These are phyloP conservation scores for Syngnathus floridae DNA, from an alignment of 2,113 vertebrate genomes.

Conservation along the genomic window DNA sequence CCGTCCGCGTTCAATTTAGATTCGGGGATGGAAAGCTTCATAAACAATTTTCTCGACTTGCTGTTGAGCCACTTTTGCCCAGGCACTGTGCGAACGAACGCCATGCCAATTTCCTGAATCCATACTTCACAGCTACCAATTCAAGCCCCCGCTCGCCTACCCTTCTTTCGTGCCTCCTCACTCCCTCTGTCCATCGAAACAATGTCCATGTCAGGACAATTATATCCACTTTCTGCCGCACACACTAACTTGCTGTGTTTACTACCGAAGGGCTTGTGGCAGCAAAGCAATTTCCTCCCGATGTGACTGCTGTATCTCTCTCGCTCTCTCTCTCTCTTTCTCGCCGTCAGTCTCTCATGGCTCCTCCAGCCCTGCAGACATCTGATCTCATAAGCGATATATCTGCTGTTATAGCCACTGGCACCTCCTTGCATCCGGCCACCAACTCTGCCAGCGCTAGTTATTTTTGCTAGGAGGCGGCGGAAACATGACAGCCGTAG, in stretches of 20 bases:
- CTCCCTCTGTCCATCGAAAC: constrained; percentile 65
- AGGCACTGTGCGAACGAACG: constrained; percentile 66
- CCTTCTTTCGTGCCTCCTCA: constrained; percentile 50
- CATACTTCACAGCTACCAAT: constrained; percentile 66
- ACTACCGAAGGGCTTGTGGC: constrained; percentile 65
- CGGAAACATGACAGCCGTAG: constrained; percentile 54
- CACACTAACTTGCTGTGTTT: constrained; percentile 66
- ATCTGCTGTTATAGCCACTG: constrained; percentile 68
- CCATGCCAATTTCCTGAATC: constrained; percentile 75
- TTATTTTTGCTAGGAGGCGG: constrained; percentile 67
- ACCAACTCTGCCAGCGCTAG: constrained; percentile 65
- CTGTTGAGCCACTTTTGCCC: constrained; percentile 67
- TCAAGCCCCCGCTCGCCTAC: constrained; percentile 26
- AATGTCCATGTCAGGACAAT: constrained; percentile 71
- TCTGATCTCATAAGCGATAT: constrained; percentile 75
- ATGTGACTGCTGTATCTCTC: constrained; percentile 58
- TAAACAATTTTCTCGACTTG: constrained; percentile 71
- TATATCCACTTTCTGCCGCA: constrained; percentile 62
- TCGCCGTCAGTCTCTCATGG: constrained; percentile 52
- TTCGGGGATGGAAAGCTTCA: constrained; percentile 71
- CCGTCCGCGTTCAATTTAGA: constrained; percentile 62
- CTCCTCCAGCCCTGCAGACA: constrained; percentile 63
- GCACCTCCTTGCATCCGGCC: constrained; percentile 65
- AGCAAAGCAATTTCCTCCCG: constrained; percentile 72
- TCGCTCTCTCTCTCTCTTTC: constrained; percentile 28